Conservation (phyloP, 2,797 vertebrate species). For the Xerus rutilus region DNA sequence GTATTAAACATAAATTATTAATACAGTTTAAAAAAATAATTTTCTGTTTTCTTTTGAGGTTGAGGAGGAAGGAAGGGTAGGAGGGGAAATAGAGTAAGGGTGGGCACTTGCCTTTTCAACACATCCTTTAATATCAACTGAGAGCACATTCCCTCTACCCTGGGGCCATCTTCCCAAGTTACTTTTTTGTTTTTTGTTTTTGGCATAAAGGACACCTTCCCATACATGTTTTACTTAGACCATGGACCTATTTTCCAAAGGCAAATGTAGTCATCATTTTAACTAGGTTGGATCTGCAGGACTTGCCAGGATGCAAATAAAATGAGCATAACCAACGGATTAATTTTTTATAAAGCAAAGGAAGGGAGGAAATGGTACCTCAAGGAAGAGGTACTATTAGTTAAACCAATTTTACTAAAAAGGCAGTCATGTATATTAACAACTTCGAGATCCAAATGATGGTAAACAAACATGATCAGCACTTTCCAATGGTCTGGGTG, state of each 20-base stretch:
- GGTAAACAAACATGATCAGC: background rate
- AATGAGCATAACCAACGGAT: conserved; percentile 57
- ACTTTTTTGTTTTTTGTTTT: background rate
- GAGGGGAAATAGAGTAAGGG: conserved; percentile 53
- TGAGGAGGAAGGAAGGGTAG: conserved; percentile 69
- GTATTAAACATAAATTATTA: conserved; percentile 90
- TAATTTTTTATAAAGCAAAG: conserved; percentile 62
- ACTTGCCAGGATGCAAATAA: conserved; percentile 39
- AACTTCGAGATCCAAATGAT: conserved; percentile 26
- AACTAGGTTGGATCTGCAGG: conserved; percentile 13
- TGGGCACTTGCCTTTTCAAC: conserved; percentile 83
- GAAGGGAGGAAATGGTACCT: background rate
- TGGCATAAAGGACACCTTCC: conserved; percentile 57
- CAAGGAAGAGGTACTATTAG: conserved; percentile 20
- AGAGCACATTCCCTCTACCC: conserved; percentile 57
- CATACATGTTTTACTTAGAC: conserved; percentile 39
- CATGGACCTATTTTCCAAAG: conserved; percentile 55
- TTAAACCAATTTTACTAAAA: conserved; percentile 58
- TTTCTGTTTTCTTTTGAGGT: conserved; percentile 89
- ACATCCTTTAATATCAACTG: conserved; percentile 73
- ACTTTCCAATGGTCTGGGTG: background rate
- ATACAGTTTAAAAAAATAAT: conserved; percentile 91
- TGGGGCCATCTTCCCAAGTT: conserved; percentile 35
- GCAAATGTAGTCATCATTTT: conserved; percentile 39
- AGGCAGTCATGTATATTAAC: conserved; percentile 35